Percentiles rank a stretch among this genome's conserved stretches.
These are phyloP conservation scores for Syngnathus scovelli DNA, from an alignment of 2,113 vertebrate species.

Conservation along the genomic window DNA sequence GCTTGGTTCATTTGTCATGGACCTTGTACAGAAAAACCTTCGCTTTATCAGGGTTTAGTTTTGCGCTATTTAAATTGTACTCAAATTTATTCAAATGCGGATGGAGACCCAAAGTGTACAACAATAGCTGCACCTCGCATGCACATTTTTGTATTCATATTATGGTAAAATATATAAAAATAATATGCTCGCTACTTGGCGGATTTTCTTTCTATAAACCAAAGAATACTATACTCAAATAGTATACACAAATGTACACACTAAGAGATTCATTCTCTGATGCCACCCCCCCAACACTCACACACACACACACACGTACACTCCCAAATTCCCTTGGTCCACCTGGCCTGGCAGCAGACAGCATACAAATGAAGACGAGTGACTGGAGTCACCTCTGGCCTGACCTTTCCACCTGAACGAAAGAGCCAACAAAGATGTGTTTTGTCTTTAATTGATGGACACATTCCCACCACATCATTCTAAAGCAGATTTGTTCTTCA, in stretches of 20 bases:
- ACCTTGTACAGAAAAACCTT: neutral
- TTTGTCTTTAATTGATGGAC: neutral
- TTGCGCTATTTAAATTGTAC: too few relatives aligned
- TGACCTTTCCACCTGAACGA: neutral
- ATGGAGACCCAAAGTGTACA: too few relatives aligned
- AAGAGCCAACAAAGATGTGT: neutral
- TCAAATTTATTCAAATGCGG: too few relatives aligned
- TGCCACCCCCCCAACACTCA: neutral
- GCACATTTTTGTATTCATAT: too few relatives aligned
- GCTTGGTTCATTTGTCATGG: neutral
- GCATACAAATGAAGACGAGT: neutral
- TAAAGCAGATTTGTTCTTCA: neutral
- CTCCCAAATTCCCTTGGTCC: neutral
- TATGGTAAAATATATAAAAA: too few relatives aligned
- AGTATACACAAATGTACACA: neutral
- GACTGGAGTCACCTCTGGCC: neutral
- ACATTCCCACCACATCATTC: neutral
- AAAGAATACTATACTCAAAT: too few relatives aligned
- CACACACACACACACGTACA: accelerated
- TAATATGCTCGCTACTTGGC: too few relatives aligned
- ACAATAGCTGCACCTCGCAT: too few relatives aligned
- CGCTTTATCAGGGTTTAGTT: too few relatives aligned
- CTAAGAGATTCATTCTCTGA: neutral
- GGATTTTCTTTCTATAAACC: too few relatives aligned
- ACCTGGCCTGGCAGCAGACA: neutral